A percentile compares a stretch with the other conserved stretches of the same genome.
Evolutionary conservation across 2,797 vertebrate genomes (phyloP).

Genomic region (Paguma larvata): DNA sequence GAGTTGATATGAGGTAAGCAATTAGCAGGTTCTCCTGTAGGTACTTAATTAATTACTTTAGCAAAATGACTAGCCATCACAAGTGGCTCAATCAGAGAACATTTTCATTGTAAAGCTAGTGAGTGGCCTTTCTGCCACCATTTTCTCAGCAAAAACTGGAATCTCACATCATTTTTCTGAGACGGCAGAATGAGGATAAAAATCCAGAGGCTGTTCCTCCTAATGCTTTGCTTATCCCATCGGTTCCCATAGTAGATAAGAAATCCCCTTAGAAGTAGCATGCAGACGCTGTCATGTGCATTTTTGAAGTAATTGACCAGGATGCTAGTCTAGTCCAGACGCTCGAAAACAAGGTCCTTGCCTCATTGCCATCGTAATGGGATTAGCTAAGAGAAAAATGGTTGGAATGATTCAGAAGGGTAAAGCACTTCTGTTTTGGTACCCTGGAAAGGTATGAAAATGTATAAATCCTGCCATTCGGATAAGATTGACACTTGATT

Average conservation of each 20-base stretch:
- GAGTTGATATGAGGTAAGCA: neutral
- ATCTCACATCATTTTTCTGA: neutral
- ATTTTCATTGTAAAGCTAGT: no score
- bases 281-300: neutral
- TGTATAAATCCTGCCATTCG: neutral
- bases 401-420: neutral
- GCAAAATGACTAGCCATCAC: neutral
- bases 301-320: neutral
- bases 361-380: neutral
- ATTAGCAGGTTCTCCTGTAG: neutral
- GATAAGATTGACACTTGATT: neutral
- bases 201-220: neutral
- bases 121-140: neutral
- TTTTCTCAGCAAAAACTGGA: neutral
- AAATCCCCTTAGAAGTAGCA: neutral
- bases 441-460: conserved; percentile 24
- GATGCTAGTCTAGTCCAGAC: neutral
- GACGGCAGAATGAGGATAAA: neutral
- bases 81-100: neutral
- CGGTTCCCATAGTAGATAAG: neutral
- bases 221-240: neutral
- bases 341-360: neutral
- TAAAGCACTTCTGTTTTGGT: neutral
- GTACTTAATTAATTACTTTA: neutral
- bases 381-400: conserved; percentile 10